These are phyloP conservation scores for Corythornis madagascariensis DNA, from an alignment of 2,113 vertebrate genomes.

Conservation along the genomic window DNA sequence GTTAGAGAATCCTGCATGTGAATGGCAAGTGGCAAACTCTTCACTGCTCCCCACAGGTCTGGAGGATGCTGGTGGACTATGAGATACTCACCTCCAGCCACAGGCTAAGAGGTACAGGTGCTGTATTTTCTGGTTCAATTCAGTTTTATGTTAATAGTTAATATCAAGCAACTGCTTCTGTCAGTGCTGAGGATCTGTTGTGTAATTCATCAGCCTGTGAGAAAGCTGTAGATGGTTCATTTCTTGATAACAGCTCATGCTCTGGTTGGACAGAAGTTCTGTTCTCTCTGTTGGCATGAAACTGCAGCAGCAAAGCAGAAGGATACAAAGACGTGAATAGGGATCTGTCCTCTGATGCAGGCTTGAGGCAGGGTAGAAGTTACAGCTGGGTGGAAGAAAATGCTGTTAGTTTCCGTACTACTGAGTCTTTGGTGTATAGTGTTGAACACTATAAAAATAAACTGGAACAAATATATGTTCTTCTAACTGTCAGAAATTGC, in stretches of 20 bases:
- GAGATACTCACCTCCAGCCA: background rate
- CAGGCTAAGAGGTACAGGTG: background rate
- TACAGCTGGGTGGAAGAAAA: conserved; percentile 18
- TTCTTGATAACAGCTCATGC: background rate
- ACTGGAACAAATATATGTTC: conserved; percentile 57
- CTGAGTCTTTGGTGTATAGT: background rate
- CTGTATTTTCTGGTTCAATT: background rate
- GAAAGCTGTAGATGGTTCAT: background rate
- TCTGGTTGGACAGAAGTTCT: background rate
- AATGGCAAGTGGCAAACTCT: background rate
- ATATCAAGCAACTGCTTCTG: background rate
- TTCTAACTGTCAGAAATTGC: conserved; percentile 63
- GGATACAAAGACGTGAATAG: background rate
- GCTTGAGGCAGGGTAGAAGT: background rate
- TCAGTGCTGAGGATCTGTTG: background rate
- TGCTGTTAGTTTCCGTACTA: background rate
- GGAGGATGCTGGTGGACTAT: background rate
- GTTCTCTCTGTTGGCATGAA: background rate
- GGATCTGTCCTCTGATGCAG: background rate
- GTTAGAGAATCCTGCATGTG: background rate
- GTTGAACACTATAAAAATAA: conserved; percentile 56
- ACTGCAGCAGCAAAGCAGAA: background rate
- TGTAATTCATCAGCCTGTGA: background rate
- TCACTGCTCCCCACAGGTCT: background rate
- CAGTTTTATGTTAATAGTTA: background rate